Base-by-base conservation (phyloP, 2,888 invertebrate species). In the Leptopterna dolabrata region DNA sequence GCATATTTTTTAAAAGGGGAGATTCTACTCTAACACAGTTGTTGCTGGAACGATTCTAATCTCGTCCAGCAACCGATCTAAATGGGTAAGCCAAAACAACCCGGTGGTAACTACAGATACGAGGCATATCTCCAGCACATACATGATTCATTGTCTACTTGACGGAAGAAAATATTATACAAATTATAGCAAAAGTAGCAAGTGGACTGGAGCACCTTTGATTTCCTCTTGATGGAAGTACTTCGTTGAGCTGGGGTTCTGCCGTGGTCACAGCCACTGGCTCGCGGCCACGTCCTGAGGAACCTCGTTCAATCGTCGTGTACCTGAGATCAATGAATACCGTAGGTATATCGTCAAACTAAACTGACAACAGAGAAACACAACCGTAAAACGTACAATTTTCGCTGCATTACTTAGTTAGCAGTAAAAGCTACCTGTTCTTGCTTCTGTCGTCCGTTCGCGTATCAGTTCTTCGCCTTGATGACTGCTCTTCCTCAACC, bases 231-330 rank as follows among this genome's bases (percentile, higher is more conserved):
- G 92, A 92, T 3, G 93, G 95, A 88, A 95, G 93, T 81, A 95
- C 94, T 92, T 95, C 96, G 91, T 95, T 96, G 90, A 91, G 92
- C 36, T 92, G 92, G 0, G 93, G 94, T 92, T 94, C 96, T 0
- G 95, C 94, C 0, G 91, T 92, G 3, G 92, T 92, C 24, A 81
- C 81, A 9, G 71, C 63, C 14, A 45, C 63, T 6, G 63, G 43
- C 27, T 71, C 83, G 1, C 83, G 55, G 1, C 83, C 83, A 9
- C 83, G 83, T 0, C 81, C 63, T 0, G 70, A 19, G 13, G 70
- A 89, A 4, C 86, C 88, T 14, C 94, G 93, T 63, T 94, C 94
- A 87, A 93, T 92, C 82, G 93, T 91, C 90, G 92, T 94, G 91
- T 94, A 94, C 90, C 93, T 93, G 91, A 30, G 14, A 30, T 36